Conservation (phyloP, 2,113 vertebrate genomes). For the Centropus unirufus region DNA sequence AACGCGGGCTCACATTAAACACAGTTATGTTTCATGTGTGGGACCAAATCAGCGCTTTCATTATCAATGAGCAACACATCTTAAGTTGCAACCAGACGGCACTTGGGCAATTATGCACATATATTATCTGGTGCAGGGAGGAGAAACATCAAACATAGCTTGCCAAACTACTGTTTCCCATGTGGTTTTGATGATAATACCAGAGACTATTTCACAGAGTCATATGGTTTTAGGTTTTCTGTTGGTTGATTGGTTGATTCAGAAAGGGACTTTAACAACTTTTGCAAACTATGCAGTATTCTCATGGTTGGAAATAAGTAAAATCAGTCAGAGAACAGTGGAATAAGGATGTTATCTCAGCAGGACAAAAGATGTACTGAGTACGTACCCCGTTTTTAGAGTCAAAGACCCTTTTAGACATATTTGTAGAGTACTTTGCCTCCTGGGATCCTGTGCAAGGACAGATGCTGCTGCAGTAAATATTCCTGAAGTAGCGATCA, state of each 20-base stretch:
- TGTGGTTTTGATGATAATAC: slow-evolving; percentile 33
- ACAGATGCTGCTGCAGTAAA: not conserved
- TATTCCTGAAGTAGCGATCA: not conserved
- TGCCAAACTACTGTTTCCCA: slow-evolving; percentile 17
- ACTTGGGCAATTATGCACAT: slow-evolving; percentile 59
- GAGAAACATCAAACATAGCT: slow-evolving; percentile 53
- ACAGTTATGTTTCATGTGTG: not conserved
- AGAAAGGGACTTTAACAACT: not conserved
- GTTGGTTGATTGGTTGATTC: slow-evolving; percentile 25
- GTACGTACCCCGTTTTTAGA: not conserved
- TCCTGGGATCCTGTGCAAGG: not conserved
- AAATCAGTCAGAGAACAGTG: not conserved
- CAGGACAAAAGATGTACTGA: not conserved
- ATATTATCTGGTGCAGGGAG: slow-evolving; percentile 32
- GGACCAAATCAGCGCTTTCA: slow-evolving; percentile 28
- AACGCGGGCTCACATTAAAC: not conserved
- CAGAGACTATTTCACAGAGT: not conserved
- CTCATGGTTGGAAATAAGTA: not conserved
- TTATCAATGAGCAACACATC: slow-evolving; percentile 56
- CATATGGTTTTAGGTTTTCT: slow-evolving; percentile 29
- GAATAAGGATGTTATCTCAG: not conserved
- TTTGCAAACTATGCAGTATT: slow-evolving; percentile 13
- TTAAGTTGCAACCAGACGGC: slow-evolving; percentile 46
- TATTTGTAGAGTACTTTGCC: not conserved
- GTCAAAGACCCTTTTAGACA: not conserved